These are phyloP conservation scores for Ameiurus melas DNA, from an alignment of 2,113 vertebrate species.

Conservation along the genomic window DNA sequence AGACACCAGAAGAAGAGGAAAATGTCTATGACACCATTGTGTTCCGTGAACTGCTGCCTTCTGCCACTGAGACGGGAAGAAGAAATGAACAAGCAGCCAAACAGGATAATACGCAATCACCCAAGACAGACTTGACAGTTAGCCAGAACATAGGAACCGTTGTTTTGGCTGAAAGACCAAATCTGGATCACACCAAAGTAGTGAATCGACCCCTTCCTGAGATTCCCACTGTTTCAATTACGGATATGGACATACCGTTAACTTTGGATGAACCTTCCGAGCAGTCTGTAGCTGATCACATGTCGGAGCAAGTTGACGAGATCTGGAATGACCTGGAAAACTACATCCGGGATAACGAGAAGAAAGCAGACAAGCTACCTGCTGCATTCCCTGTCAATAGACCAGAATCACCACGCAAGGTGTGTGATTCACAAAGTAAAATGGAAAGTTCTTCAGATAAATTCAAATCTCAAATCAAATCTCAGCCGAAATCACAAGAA, in stretches of 20 bases:
- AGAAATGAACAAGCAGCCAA: constrained; percentile 54
- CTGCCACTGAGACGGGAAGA: constrained; percentile 37
- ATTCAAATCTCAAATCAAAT: constrained; percentile 45
- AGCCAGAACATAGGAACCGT: constrained; percentile 72
- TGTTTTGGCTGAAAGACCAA: constrained; percentile 86
- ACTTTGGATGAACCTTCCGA: constrained; percentile 72
- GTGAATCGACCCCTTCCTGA: constrained; percentile 53
- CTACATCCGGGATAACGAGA: constrained; percentile 96
- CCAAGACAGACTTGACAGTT: constrained; percentile 76
- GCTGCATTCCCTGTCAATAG: constrained; percentile 90
- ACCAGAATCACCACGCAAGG: constrained; percentile 69
- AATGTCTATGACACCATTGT: constrained; percentile 90
- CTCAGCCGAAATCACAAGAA: constrained; percentile 60
- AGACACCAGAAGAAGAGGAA: constrained; percentile 79
- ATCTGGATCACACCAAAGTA: constrained; percentile 77
- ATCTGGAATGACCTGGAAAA: constrained; percentile 98
- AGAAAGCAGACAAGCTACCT: constrained; percentile 85
- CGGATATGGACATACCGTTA: constrained; percentile 73
- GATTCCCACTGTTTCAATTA: constrained; percentile 51
- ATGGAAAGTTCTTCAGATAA: constrained; percentile 14
- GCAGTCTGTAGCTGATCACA: constrained; percentile 78
- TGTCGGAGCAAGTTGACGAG: constrained; percentile 91
- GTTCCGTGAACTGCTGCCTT: constrained; percentile 73
- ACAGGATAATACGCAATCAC: constrained; percentile 67
- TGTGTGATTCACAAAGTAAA: constrained; percentile 54